Conservation (phyloP, 2,797 vertebrate species). For the Chanos chanos region DNA sequence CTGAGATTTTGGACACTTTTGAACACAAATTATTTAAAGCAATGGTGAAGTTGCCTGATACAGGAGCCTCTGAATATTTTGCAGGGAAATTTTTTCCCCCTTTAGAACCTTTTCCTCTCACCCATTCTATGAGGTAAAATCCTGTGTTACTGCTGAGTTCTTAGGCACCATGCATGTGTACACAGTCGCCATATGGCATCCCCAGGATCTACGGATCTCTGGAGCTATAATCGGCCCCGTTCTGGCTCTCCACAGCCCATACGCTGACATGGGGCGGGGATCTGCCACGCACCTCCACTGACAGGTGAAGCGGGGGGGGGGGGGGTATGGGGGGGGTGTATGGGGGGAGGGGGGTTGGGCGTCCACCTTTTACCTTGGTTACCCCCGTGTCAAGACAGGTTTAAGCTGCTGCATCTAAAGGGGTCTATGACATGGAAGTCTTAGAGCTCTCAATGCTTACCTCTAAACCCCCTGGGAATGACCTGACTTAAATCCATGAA, state of each 20-base stretch:
- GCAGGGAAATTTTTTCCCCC: no score
- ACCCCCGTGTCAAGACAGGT: constrained; percentile 4
- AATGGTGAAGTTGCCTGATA: no score
- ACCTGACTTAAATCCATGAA: not conserved
- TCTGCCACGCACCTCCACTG: not conserved
- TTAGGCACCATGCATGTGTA: no score
- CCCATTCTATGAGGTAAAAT: no score
- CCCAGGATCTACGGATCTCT: constrained; percentile 16
- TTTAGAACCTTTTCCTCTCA: no score
- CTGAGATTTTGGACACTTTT: no score
- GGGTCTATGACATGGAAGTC: constrained; percentile 6
- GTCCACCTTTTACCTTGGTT: not conserved
- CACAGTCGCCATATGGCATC: constrained; percentile 29
- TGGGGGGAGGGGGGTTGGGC: no score
- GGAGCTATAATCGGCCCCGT: constrained; percentile 20
- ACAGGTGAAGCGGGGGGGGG: constrained; percentile 22
- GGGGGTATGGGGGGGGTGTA: no score
- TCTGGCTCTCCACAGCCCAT: constrained; percentile 3
- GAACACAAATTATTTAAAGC: no score
- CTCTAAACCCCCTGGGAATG: not conserved
- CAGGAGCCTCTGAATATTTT: no score
- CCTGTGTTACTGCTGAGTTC: no score
- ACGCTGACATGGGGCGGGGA: not conserved
- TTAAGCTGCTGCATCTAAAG: constrained; percentile 25
- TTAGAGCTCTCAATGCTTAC: constrained; percentile 1